A percentile compares a stretch with the other conserved stretches of the same genome.
Conservation (phyloP, 1,140 invertebrate species). For the Drosophila virilis region DNA sequence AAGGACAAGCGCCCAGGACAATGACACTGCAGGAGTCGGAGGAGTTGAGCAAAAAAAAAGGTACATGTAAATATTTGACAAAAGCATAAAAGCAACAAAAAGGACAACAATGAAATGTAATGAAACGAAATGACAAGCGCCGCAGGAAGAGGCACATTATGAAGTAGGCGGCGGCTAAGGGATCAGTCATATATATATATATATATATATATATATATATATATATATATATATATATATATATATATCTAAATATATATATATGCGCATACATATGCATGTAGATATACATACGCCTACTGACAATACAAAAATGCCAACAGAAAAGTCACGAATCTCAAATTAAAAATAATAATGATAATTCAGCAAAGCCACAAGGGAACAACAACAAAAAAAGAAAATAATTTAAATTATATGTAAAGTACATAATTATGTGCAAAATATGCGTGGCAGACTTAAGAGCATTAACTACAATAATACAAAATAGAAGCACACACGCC, state of each 20-base stretch:
- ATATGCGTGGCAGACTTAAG: neutral
- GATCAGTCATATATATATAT: conserved; percentile 9
- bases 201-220: too few relatives aligned
- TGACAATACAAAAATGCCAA: conserved; percentile 60
- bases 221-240: neutral
- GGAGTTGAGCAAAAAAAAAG: conserved; percentile 40
- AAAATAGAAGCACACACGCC: conserved; percentile 1
- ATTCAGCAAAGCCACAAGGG: conserved; percentile 57
- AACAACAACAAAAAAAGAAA: neutral
- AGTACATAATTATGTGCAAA: too few relatives aligned
- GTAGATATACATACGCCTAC: neutral
- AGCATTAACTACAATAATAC: conserved; percentile 8
- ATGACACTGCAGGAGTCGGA: conserved; percentile 15
- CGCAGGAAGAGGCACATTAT: conserved; percentile 32
- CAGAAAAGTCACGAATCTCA: conserved; percentile 63
- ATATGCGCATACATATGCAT: neutral
- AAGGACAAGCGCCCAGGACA: conserved; percentile 13
- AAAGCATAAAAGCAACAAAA: conserved; percentile 68
- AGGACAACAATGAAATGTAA: conserved; percentile 76
- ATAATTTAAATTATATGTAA: conserved; percentile 7
- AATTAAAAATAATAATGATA: conserved; percentile 45
- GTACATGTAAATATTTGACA: conserved; percentile 76
- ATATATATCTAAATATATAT: too few relatives aligned
- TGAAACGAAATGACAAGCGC: conserved; percentile 67
- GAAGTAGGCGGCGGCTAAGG: conserved; percentile 15